Percentiles rank a stretch among this genome's conserved stretches.
Evolutionary conservation across 2,113 vertebrate species (phyloP).

Genomic region (Leptosomus discolor): DNA sequence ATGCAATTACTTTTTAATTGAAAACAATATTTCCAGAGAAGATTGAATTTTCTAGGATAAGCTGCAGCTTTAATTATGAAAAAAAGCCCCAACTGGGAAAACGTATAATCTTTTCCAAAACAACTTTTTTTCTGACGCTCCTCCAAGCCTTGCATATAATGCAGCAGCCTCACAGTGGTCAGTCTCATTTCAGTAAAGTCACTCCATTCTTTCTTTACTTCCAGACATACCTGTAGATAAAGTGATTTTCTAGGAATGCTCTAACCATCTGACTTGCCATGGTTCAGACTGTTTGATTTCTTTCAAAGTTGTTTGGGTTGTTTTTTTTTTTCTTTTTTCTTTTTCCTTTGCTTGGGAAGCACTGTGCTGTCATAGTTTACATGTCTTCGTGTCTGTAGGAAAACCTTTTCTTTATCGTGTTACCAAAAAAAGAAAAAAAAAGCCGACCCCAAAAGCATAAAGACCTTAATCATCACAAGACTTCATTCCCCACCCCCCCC

Average conservation of each 20-base stretch:
- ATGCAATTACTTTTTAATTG: conserved; percentile 41
- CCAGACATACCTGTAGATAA: conserved; percentile 79
- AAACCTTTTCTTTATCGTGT: conserved; percentile 60
- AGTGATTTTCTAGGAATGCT: conserved; percentile 72
- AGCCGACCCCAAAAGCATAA: conserved; percentile 20
- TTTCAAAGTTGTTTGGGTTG: conserved; percentile 46
- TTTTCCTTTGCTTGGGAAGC: conserved; percentile 71
- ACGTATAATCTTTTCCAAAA: conserved; percentile 31
- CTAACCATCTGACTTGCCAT: conserved; percentile 78
- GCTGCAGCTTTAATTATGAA: conserved; percentile 78
- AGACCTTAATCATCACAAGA: conserved; percentile 74
- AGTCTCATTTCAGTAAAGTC: conserved; percentile 80
- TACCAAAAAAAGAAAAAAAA: neutral
- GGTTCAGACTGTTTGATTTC: conserved; percentile 77
- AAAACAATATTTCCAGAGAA: conserved; percentile 35
- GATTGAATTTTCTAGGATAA: conserved; percentile 77
- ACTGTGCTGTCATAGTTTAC: conserved; percentile 84
- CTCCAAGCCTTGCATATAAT: conserved; percentile 85
- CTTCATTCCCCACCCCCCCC: conserved; percentile 40
- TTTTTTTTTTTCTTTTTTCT: neutral
- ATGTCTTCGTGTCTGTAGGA: conserved; percentile 78
- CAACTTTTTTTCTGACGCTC: conserved; percentile 58
- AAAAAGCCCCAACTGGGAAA: neutral
- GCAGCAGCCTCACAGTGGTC: conserved; percentile 84
- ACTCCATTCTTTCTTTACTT: conserved; percentile 77